phyloP scores from a whole-genome alignment of 2,888 invertebrate genomes.

The Noctua pronuba region DNA sequence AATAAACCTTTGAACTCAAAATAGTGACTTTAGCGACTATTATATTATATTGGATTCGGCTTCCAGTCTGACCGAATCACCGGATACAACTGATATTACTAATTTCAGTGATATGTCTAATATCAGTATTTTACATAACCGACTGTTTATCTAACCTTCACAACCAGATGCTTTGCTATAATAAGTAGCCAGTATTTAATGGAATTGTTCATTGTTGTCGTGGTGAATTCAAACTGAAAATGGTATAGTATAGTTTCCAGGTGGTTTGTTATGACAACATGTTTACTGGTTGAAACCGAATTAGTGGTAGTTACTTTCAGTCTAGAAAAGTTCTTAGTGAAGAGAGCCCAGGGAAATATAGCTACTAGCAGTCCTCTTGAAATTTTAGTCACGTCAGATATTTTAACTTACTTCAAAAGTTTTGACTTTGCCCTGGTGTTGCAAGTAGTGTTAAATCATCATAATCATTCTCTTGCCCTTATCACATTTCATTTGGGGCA shows the following conservation, averaged over 20 bases:
- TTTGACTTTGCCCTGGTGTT: not conserved
- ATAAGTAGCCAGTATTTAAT: too few species aligned
- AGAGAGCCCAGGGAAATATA: constrained; percentile 11
- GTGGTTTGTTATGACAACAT: not conserved
- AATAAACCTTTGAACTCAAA: not conserved
- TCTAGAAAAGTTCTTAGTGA: not conserved
- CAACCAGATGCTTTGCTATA: too few species aligned
- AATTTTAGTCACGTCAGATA: constrained; percentile 1
- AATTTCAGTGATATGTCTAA: too few species aligned
- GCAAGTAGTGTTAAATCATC: not conserved
- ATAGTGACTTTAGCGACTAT: not conserved
- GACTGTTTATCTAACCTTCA: not conserved
- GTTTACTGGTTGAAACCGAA: not conserved
- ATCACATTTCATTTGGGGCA: too few species aligned
- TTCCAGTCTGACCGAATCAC: too few species aligned
- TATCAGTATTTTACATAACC: not conserved
- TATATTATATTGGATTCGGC: too few species aligned
- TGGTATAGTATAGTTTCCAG: not conserved
- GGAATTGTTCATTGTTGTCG: constrained; percentile 6
- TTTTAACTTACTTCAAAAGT: not conserved
- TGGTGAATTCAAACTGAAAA: not conserved
- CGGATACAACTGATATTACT: too few species aligned
- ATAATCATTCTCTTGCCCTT: too few species aligned
- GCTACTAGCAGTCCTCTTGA: not conserved
- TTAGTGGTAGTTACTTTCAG: not conserved